These are phyloP conservation scores for Tylochromis polylepis DNA, from an alignment of 2,113 vertebrate species.

Conservation along the genomic window DNA sequence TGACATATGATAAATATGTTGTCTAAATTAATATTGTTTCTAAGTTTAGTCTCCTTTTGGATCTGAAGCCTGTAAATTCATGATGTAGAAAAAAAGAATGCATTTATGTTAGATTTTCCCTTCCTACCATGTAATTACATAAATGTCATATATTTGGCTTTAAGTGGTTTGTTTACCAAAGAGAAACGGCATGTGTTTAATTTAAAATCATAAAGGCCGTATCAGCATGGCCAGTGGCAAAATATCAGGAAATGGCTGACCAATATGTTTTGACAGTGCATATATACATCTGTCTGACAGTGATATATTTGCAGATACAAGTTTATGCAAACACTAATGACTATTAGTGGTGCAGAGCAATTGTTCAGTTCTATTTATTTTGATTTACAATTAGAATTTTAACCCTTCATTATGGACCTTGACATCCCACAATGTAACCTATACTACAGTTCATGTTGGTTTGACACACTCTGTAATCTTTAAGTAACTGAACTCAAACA, in stretches of 20 bases:
- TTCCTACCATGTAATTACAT: neutral
- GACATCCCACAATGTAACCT: neutral
- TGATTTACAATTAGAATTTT: neutral
- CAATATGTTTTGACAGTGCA: neutral
- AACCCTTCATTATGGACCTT: neutral
- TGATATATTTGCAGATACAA: neutral
- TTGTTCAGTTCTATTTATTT: neutral
- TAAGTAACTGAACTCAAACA: neutral
- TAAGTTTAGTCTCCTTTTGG: neutral
- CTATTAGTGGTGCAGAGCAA: accelerated
- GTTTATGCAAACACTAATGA: neutral
- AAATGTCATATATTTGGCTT: neutral
- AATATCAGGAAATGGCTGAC: neutral
- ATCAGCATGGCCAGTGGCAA: neutral
- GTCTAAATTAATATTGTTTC: accelerated
- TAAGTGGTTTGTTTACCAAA: neutral
- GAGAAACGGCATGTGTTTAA: neutral
- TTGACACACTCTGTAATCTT: neutral
- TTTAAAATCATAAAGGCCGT: neutral
- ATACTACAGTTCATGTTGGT: neutral
- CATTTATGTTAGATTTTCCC: neutral
- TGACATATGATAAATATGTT: neutral
- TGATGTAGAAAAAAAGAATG: neutral
- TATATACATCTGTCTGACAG: accelerated
- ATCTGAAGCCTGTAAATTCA: neutral